A percentile compares a stretch with the other conserved stretches of the same genome.
phyloP scores from a whole-genome alignment of 2,113 vertebrate genomes.

The Oreocharis arfaki region DNA sequence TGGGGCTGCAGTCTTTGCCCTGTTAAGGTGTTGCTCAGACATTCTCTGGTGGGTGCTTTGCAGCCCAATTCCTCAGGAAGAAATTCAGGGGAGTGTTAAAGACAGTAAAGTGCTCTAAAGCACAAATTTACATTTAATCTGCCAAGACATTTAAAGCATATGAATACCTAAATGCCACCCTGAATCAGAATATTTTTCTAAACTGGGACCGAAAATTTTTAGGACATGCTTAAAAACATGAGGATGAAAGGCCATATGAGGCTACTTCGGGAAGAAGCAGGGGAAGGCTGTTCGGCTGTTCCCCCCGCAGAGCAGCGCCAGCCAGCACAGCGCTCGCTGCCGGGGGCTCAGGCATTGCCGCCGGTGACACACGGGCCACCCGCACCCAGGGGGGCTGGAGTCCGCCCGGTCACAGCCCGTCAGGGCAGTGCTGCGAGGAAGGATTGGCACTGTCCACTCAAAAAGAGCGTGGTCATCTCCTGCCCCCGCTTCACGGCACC shows the following conservation, averaged over 20 bases:
- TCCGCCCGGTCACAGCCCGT: rapidly evolving
- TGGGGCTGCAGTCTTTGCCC: not conserved
- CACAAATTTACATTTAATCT: not conserved
- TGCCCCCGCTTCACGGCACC: rapidly evolving
- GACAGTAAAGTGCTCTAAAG: not conserved
- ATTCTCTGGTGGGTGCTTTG: not conserved
- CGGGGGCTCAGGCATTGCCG: rapidly evolving
- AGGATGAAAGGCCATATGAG: rapidly evolving
- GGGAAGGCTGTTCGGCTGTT: not conserved
- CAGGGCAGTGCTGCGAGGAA: rapidly evolving
- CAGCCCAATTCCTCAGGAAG: not conserved
- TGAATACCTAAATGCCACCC: not conserved
- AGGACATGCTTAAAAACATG: not conserved
- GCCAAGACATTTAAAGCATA: not conserved
- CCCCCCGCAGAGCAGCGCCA: rapidly evolving
- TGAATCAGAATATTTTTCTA: not conserved
- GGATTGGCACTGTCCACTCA: rapidly evolving
- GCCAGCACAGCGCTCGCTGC: rapidly evolving
- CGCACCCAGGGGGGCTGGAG: not conserved
- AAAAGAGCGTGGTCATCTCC: rapidly evolving
- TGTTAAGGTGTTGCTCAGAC: not conserved
- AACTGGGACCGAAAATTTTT: not conserved
- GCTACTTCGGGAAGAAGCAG: not conserved
- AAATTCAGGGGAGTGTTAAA: not conserved
- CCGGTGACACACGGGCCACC: not conserved